Conservation (phyloP, 2,113 vertebrate genomes). For the Paralichthys olivaceus region DNA sequence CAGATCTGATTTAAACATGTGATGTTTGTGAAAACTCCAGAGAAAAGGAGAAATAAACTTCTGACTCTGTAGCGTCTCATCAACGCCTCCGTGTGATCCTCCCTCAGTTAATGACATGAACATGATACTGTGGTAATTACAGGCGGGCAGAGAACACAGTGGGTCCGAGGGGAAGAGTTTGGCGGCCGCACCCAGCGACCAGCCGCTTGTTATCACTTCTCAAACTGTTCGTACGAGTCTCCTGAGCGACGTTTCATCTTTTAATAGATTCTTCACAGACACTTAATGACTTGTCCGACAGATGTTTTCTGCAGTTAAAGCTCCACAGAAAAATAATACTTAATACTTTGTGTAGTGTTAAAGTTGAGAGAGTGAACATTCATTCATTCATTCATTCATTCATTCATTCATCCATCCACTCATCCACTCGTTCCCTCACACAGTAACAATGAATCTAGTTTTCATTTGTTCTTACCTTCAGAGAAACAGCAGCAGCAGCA, state of each 20-base stretch:
- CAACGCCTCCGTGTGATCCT: not conserved
- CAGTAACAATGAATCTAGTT: not conserved
- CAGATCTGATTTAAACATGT: not conserved
- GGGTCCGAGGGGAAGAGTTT: slow-evolving; percentile 5
- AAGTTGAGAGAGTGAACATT: not conserved
- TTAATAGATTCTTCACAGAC: not conserved
- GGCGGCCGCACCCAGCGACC: slow-evolving; percentile 21
- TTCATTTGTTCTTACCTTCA: slow-evolving; percentile 70
- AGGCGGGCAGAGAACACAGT: not conserved
- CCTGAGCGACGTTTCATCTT: not conserved
- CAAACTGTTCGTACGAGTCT: not conserved
- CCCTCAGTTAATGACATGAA: not conserved
- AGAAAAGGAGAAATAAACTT: not conserved
- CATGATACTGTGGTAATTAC: not conserved
- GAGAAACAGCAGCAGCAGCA: slow-evolving; percentile 42
- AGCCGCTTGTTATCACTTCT: not conserved
- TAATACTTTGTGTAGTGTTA: not conserved
- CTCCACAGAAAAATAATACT: not conserved
- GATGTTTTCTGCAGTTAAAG: not conserved
- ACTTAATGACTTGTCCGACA: not conserved
- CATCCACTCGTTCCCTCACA: not conserved
- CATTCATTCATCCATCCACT: no score
- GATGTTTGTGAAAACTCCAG: not conserved
- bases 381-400: not conserved
- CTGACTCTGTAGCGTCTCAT: not conserved